Percentiles rank a stretch among this genome's conserved stretches.
phyloP scores from a whole-genome alignment of 2,888 invertebrate species.

The Caenorhabditis panamensis region DNA sequence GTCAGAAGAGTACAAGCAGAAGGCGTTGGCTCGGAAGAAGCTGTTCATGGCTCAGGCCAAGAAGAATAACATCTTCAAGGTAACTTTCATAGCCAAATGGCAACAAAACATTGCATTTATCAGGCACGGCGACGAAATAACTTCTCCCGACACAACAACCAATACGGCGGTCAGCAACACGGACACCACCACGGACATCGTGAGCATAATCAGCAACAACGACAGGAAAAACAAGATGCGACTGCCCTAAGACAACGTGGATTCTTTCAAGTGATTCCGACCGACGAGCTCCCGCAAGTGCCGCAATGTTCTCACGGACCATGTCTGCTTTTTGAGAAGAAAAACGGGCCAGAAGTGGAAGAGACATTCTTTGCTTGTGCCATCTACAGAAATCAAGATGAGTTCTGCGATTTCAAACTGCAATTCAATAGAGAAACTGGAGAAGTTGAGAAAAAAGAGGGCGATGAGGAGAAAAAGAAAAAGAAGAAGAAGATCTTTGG shows the following conservation, averaged over 20 bases:
- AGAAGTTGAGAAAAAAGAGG: conserved; percentile 48
- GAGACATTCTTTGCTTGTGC: conserved; percentile 73
- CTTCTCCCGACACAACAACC: conserved; percentile 17
- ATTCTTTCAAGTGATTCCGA: conserved; percentile 62
- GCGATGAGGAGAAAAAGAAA: conserved; percentile 25
- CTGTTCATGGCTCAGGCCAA: conserved; percentile 62
- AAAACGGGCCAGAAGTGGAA: conserved; percentile 51
- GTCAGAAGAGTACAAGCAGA: conserved; percentile 47
- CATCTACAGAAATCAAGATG: conserved; percentile 65
- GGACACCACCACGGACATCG: neutral
- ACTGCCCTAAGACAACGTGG: conserved; percentile 59
- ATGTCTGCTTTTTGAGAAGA: conserved; percentile 74
- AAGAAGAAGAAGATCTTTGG: conserved; percentile 53
- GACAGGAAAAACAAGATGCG: conserved; percentile 20
- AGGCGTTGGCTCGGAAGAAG: conserved; percentile 62
- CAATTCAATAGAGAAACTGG: conserved; percentile 37
- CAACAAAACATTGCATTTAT: neutral
- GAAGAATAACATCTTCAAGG: conserved; percentile 67
- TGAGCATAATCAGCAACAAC: neutral
- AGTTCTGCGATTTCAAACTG: conserved; percentile 50
- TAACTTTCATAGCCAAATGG: neutral
- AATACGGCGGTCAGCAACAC: neutral
- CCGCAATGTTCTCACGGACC: conserved; percentile 75
- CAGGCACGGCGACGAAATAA: conserved; percentile 49
- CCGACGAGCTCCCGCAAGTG: conserved; percentile 56